These are phyloP conservation scores for Drosophila villosipedis DNA, from an alignment of 2,888 invertebrate genomes.

Conservation along the genomic window DNA sequence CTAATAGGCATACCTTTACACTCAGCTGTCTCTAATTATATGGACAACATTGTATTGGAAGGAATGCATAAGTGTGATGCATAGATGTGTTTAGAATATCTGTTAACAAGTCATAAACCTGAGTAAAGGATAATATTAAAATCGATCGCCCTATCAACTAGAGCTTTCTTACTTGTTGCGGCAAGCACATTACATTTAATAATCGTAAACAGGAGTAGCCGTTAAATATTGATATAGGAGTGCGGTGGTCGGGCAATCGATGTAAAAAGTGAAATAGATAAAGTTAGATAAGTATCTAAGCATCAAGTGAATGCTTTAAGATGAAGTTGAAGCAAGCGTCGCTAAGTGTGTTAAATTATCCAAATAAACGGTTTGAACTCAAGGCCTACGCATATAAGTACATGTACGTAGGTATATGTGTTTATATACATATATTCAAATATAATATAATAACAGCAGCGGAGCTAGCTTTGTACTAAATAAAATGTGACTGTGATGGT, in stretches of 20 bases:
- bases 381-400: not conserved
- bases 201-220: not conserved
- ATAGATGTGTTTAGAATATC: too few relatives aligned
- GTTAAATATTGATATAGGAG: too few relatives aligned
- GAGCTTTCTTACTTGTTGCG: too few relatives aligned
- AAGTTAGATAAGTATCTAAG: not conserved
- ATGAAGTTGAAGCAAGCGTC: not conserved
- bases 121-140: too few relatives aligned
- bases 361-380: not conserved
- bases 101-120: too few relatives aligned
- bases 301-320: not conserved
- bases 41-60: too few relatives aligned
- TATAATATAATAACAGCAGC: constrained; percentile 1
- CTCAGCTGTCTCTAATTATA: not conserved
- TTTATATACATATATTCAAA: not conserved
- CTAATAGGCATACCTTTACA: not conserved
- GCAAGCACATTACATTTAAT: not conserved
- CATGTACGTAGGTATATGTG: not conserved
- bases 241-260: too few relatives aligned
- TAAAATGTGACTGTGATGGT: constrained; percentile 34
- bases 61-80: too few relatives aligned
- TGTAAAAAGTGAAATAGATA: not conserved
- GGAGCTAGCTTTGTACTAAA: constrained; percentile 15
- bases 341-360: not conserved
- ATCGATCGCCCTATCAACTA: too few relatives aligned